Evolutionary conservation across 2,113 vertebrate genomes (phyloP), one percentile per base, ranked within the genome.

Genomic region (Peromyscus maniculatus): DNA sequence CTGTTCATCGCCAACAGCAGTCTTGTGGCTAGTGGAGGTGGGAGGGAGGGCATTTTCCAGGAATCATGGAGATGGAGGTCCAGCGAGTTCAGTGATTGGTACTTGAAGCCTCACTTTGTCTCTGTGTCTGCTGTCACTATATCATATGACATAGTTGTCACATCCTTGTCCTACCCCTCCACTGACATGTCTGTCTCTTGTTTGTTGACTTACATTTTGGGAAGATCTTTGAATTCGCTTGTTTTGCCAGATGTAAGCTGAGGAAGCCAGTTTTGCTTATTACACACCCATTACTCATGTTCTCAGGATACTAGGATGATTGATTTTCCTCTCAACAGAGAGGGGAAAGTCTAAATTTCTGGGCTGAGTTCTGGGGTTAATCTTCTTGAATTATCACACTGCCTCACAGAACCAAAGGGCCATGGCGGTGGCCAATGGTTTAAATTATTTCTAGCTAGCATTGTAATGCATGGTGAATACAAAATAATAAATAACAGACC

Each of bases 401-500:
- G 66, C 39, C 55, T 82, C 66, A 46, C 43, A 46, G 72, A 96
- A 90, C 49, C 79, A 75, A 93, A 91, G 87, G 28, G 22, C 75
- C 3, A n/a, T 77, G 21, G n/a, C 74, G 75, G 39, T 93, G 72
- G 91, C 69, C 83, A 66, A n/a, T 62, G 88, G n/a, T 82, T 96
- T 95, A 84, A 77, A 88, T 96, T 80, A 92, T 88, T 92, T 95
- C 96, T 92, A 95, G 75, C n/a, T 80, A 36, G 10, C 43, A 80
- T 43, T 89, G 49, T n/a, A 86, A 80, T 88, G 31, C 67, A 36
- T 71, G 89, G n/a, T 74, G 96, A 67, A 72, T 5, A 46, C 84
- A 71, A 91, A 82, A 78, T 97, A 94, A 97, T 94, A 96, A 91
- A 49, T 66, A 95, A 89, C 78, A 97, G 93, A 75, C 79, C 2